Base-by-base conservation (phyloP, 2,113 vertebrate species). In the Tetrax tetrax region DNA sequence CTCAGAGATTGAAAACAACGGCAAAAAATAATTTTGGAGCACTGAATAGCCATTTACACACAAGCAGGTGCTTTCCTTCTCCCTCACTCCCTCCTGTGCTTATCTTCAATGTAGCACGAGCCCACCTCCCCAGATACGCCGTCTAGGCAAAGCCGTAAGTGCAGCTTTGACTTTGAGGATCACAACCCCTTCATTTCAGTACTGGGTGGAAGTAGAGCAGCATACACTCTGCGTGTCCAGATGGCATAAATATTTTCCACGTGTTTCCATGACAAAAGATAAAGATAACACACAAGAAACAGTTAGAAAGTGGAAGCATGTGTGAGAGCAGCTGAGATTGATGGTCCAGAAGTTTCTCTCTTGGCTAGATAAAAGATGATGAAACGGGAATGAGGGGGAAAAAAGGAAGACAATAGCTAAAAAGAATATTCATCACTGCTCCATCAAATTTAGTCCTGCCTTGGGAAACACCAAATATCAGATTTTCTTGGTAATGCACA, bases 191-290 rank as follows among this genome's bases (percentile, higher is more conserved):
- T 85, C 48, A 45, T 91, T 90, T 95, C 57, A 38, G 74, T 72
- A 51, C 57, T 29, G 43, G 5, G 27, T 86, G 35, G 77, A 96
- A 93, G 79, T 37, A 94, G 76, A 89, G 82, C 92, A 91, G 53
- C 65, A 60, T 75, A 90, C 38, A 87, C 35, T 83, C 60, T 45
- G 13, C 77, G 37, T 48, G 87, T 90, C 83, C 96, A 96, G 90
- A 95, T 87, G 89, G 91, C 80, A 92, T 86, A 90, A 95, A 95
- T 93, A 95, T 89, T 95, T 90, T 64, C 69, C 76, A 61, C 35
- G 83, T 89, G 90, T 96, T 96, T 95, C 89, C 94, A 95, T 94
- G 96, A 96, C 93, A 96, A 96, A 95, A 86, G 87, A 90, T 90
- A 95, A 95, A 95, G 93, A 95, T 93, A 96, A 96, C 91, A 96